These are phyloP conservation scores for Limnephilus lunatus DNA, from an alignment of 2,888 invertebrate genomes.

Conservation along the genomic window DNA sequence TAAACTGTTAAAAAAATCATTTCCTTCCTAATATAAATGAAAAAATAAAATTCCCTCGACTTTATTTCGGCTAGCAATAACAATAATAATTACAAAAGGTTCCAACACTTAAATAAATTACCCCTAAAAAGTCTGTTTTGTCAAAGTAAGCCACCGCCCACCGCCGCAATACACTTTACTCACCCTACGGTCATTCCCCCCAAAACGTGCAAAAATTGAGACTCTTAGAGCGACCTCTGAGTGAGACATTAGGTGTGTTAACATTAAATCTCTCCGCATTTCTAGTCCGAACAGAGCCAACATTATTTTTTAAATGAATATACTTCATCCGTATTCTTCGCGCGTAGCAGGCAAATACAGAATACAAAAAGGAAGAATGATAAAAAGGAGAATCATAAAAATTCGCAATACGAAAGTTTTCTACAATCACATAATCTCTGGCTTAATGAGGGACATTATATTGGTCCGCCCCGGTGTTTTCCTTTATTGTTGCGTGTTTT, in stretches of 20 bases:
- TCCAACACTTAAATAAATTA: conserved; percentile 17
- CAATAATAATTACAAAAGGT: neutral
- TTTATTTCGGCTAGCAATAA: neutral
- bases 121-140: neutral
- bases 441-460: conserved; percentile 48
- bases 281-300: neutral
- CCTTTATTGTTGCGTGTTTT: conserved; percentile 37
- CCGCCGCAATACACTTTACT: neutral
- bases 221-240: conserved; percentile 20
- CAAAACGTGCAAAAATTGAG: neutral
- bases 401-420: conserved; percentile 38
- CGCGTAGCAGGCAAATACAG: neutral
- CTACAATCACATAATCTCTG: conserved; percentile 39
- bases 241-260: conserved; percentile 39
- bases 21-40: neutral
- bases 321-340: conserved; percentile 35
- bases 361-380: conserved; percentile 3
- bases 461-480: conserved; percentile 38
- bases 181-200: neutral
- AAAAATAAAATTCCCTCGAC: no score
- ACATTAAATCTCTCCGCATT: conserved; percentile 31
- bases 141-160: neutral
- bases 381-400: conserved; percentile 35
- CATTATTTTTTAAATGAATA: conserved; percentile 43
- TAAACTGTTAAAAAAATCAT: neutral